Conservation (phyloP, 2,797 vertebrate species). For the Leuciscus waleckii region DNA sequence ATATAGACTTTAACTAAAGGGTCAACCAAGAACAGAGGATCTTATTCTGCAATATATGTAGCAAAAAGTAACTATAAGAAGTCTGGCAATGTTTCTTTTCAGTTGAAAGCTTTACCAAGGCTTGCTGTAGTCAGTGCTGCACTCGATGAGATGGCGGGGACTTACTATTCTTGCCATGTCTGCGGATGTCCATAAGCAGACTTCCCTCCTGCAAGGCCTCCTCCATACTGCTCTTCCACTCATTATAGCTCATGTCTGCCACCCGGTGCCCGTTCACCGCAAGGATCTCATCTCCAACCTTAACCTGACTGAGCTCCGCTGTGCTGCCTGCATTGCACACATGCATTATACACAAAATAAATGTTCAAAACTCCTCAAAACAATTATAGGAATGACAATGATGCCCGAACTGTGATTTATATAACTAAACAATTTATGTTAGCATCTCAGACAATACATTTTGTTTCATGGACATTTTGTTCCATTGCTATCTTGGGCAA, state of each 20-base stretch:
- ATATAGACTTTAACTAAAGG: slow-evolving; percentile 4
- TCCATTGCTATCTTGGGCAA: slow-evolving; percentile 15
- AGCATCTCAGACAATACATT: background rate
- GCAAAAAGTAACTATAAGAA: background rate
- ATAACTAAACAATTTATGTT: background rate
- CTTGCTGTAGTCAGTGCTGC: background rate
- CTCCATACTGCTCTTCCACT: slow-evolving; percentile 88
- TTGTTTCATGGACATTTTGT: background rate
- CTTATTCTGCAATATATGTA: background rate
- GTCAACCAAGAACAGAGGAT: slow-evolving; percentile 17
- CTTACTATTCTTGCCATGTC: slow-evolving; percentile 78
- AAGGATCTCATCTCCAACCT: slow-evolving; percentile 90
- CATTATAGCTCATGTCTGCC: slow-evolving; percentile 82
- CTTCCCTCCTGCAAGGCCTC: slow-evolving; percentile 85
- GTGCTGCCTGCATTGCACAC: slow-evolving; percentile 44
- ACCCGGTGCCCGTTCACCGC: slow-evolving; percentile 83
- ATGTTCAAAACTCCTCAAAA: background rate
- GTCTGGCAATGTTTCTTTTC: background rate
- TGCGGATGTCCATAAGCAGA: slow-evolving; percentile 89
- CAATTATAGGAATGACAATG: background rate
- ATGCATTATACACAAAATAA: background rate
- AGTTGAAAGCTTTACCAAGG: background rate
- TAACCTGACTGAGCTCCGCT: slow-evolving; percentile 88
- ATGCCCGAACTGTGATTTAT: background rate
- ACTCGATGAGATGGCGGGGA: background rate